Evolutionary conservation across 2,888 invertebrate genomes (phyloP).

Genomic region (Papilio protenor): DNA sequence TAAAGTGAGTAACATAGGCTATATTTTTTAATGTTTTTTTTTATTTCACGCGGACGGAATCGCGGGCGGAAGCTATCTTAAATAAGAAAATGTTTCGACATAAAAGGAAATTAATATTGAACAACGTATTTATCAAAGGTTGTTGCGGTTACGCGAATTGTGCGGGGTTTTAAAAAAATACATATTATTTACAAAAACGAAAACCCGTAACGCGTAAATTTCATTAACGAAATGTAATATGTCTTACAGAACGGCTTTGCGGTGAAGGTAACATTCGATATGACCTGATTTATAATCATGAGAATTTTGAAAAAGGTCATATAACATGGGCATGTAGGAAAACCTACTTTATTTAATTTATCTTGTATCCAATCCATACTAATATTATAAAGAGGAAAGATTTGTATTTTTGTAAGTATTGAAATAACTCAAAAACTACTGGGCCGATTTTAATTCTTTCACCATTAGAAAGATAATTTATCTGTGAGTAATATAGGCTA

Average conservation of each 20-base stretch:
- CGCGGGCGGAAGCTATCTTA: background rate
- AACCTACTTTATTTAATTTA: background rate
- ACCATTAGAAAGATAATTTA: too few relatives aligned
- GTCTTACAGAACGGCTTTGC: constrained; percentile 32
- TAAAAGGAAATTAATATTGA: background rate
- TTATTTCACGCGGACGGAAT: too few relatives aligned
- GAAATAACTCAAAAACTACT: too few relatives aligned
- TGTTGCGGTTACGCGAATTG: constrained; percentile 9
- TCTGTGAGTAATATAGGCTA: too few relatives aligned
- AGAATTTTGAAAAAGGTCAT: constrained; percentile 22
- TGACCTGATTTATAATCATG: constrained; percentile 22
- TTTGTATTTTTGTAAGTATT: too few relatives aligned
- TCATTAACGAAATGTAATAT: constrained; percentile 32
- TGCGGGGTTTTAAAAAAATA: constrained; percentile 5
- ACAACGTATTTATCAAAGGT: background rate
- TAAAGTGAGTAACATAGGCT: too few relatives aligned
- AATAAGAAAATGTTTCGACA: background rate
- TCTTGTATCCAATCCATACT: background rate
- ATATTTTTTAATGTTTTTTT: too few relatives aligned
- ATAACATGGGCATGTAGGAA: background rate
- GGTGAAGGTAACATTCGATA: constrained; percentile 31
- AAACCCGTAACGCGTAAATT: constrained; percentile 15
- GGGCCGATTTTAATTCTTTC: too few relatives aligned
- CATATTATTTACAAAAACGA: constrained; percentile 2
- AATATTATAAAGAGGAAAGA: background rate